These are phyloP conservation scores for Dendroctonus valens DNA, from an alignment of 1,140 invertebrate genomes.

Conservation along the genomic window DNA sequence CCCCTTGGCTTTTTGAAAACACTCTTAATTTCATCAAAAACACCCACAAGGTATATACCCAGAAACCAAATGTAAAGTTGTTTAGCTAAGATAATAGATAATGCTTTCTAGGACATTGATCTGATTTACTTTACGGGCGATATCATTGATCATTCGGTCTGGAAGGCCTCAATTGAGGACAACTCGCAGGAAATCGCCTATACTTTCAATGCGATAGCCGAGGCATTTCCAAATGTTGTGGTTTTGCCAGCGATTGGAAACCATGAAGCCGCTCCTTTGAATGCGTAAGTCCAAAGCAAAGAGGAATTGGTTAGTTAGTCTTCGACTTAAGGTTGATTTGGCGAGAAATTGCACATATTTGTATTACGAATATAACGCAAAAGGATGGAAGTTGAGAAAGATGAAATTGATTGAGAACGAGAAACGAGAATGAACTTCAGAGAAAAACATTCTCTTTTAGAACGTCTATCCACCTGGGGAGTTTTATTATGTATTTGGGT, in stretches of 20 bases:
- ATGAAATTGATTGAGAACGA: too few relatives aligned
- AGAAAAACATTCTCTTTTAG: too few relatives aligned
- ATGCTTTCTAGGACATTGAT: constrained; percentile 59
- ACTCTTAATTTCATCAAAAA: constrained; percentile 57
- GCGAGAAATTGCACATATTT: too few relatives aligned
- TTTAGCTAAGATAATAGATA: neutral
- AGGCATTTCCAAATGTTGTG: constrained; percentile 62
- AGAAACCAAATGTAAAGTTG: neutral
- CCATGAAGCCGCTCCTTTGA: constrained; percentile 83
- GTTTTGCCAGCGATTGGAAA: constrained; percentile 80
- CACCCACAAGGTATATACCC: constrained; percentile 54
- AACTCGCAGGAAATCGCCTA: constrained; percentile 63
- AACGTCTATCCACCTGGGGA: too few relatives aligned
- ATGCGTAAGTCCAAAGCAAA: too few relatives aligned
- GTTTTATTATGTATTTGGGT: too few relatives aligned
- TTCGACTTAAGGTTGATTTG: too few relatives aligned
- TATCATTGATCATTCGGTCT: constrained; percentile 79
- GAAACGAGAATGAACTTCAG: too few relatives aligned
- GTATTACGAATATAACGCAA: too few relatives aligned
- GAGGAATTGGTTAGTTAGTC: too few relatives aligned
- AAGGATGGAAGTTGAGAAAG: too few relatives aligned
- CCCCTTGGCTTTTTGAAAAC: constrained; percentile 64
- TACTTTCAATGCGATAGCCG: constrained; percentile 58
- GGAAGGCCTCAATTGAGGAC: constrained; percentile 69
- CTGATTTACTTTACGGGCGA: constrained; percentile 85